Percentiles rank a stretch among this genome's conserved stretches.
Evolutionary conservation across 2,113 vertebrate genomes (phyloP).

Genomic region (Campylomormyrus tamandua): DNA sequence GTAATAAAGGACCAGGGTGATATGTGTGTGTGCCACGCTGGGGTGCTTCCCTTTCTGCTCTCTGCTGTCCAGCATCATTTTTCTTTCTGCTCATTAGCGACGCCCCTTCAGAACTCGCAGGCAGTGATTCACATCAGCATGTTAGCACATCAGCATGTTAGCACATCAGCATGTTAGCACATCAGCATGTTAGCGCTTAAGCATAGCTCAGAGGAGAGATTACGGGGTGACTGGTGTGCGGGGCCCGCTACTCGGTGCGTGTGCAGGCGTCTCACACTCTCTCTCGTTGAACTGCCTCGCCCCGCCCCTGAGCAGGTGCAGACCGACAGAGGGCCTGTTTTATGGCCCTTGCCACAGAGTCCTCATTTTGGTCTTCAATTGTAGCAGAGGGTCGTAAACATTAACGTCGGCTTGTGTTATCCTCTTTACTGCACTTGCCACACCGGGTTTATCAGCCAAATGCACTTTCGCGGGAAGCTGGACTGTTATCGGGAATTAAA

Average conservation of each 20-base stretch:
- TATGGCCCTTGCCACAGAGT: background rate
- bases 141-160: background rate
- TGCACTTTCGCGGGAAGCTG: background rate
- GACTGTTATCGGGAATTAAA: background rate
- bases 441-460: background rate
- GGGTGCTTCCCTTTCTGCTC: background rate
- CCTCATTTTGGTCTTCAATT: background rate
- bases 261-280: background rate
- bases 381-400: background rate
- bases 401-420: background rate
- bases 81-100: background rate
- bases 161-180: background rate
- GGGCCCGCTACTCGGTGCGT: constrained; percentile 41
- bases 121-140: background rate
- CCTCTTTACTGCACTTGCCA: background rate
- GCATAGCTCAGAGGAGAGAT: constrained; percentile 47
- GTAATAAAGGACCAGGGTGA: background rate
- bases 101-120: background rate
- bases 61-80: background rate
- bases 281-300: background rate
- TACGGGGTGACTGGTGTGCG: constrained; percentile 54
- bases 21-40: background rate
- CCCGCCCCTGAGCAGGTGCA: background rate
- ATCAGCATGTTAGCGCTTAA: constrained; percentile 17
- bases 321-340: background rate